A percentile compares a stretch with the other conserved stretches of the same genome.
Conservation (phyloP, 2,888 invertebrate genomes). For the Clostera curtula region DNA sequence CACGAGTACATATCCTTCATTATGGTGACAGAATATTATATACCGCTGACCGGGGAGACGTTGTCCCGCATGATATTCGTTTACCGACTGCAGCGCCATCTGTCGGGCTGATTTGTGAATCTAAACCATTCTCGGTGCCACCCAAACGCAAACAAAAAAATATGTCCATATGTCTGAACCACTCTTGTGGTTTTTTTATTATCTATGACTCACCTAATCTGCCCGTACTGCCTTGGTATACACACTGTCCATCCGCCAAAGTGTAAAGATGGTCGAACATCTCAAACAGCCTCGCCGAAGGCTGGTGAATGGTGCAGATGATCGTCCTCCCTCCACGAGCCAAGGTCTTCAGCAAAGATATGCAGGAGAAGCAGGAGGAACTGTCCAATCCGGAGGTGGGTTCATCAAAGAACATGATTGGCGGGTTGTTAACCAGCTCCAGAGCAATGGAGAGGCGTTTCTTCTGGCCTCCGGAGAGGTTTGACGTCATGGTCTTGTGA, state of each 20-base stretch:
- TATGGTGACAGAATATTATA: too few species aligned
- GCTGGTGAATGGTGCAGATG: constrained; percentile 97
- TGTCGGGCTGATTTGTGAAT: too few species aligned
- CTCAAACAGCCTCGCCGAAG: constrained; percentile 96
- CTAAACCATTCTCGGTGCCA: too few species aligned
- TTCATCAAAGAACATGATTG: constrained; percentile 98
- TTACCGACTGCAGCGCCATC: too few species aligned
- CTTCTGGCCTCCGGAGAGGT: constrained; percentile 95
- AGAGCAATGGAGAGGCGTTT: constrained; percentile 95
- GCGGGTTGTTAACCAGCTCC: constrained; percentile 96
- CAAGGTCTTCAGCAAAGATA: constrained; percentile 89
- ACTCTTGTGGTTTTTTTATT: too few species aligned
- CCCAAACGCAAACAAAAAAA: too few species aligned
- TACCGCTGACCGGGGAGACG: too few species aligned
- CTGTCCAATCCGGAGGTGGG: constrained; percentile 97
- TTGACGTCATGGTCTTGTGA: constrained; percentile 91
- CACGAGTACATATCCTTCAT: too few species aligned
- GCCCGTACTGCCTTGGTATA: constrained; percentile 92
- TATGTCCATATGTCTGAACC: too few species aligned
- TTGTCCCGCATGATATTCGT: too few species aligned
- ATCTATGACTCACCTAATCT: constrained; percentile 84
- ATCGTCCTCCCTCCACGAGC: constrained; percentile 94
- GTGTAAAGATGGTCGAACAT: constrained; percentile 98
- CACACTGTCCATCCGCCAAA: constrained; percentile 94
- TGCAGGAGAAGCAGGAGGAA: constrained; percentile 96